phyloP scores from a whole-genome alignment of 2,888 invertebrate species.

The Acanthosepion pharaonis region DNA sequence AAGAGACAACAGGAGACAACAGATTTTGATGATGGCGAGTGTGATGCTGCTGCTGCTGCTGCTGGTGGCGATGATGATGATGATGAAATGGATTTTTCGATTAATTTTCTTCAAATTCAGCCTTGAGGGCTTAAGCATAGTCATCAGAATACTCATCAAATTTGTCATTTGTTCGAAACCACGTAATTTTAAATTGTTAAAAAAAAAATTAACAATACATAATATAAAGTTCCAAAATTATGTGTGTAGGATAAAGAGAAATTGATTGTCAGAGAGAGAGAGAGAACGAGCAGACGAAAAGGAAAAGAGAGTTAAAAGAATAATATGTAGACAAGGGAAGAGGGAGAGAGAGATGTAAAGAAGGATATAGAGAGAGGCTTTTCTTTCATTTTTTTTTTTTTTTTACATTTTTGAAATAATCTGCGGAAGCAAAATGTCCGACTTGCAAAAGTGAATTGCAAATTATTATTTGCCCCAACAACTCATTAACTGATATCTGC shows the following conservation, averaged over 20 bases:
- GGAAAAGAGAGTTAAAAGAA: too few relatives aligned
- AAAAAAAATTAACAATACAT: neutral
- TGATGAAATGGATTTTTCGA: conserved; percentile 33
- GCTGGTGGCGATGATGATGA: neutral
- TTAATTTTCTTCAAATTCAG: conserved; percentile 33
- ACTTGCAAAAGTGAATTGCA: too few relatives aligned
- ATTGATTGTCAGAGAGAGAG: neutral
- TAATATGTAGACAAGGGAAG: too few relatives aligned
- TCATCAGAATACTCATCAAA: conserved; percentile 12
- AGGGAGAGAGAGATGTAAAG: too few relatives aligned
- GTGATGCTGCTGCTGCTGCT: too few relatives aligned
- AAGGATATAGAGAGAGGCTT: too few relatives aligned
- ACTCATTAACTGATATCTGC: too few relatives aligned
- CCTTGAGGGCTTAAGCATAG: neutral
- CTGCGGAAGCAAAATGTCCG: too few relatives aligned
- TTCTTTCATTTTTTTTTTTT: too few relatives aligned
- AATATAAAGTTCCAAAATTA: neutral
- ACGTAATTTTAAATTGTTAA: neutral
- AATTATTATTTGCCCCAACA: too few relatives aligned
- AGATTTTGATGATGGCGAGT: neutral
- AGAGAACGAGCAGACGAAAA: too few relatives aligned
- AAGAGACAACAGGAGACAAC: neutral
- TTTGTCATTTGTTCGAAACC: neutral
- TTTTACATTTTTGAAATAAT: too few relatives aligned
- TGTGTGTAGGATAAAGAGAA: neutral